These are phyloP conservation scores for Stomorhina lunata DNA, from an alignment of 2,888 invertebrate species.

Conservation along the genomic window DNA sequence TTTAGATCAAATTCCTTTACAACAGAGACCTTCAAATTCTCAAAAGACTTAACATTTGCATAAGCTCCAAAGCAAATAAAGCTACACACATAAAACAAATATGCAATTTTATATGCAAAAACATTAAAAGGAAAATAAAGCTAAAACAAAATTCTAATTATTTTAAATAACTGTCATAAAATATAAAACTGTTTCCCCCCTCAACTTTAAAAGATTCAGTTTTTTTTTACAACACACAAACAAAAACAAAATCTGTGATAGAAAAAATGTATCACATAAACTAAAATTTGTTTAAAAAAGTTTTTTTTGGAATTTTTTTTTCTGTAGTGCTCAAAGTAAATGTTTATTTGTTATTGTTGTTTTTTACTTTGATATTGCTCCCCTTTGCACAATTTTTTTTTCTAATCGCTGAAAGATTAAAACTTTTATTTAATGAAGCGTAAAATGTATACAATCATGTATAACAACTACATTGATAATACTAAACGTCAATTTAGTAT, in stretches of 20 bases:
- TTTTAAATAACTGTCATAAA: background rate
- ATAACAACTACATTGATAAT: conserved; percentile 27
- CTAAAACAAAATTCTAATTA: background rate
- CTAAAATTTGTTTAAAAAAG: conserved; percentile 14
- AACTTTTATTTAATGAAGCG: conserved; percentile 63
- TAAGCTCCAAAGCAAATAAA: too few relatives aligned
- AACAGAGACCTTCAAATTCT: too few relatives aligned
- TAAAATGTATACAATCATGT: conserved; percentile 54
- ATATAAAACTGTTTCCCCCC: background rate
- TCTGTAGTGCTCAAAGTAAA: background rate
- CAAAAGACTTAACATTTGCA: too few relatives aligned
- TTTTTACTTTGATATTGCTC: conserved; percentile 41
- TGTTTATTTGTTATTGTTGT: background rate
- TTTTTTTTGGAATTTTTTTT: background rate
- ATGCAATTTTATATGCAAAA: too few relatives aligned
- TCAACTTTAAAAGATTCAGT: background rate
- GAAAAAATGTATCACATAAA: background rate
- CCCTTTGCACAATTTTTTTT: conserved; percentile 53
- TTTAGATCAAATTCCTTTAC: too few relatives aligned
- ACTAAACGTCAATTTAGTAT: conserved; percentile 41
- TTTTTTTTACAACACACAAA: background rate
- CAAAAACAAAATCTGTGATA: background rate
- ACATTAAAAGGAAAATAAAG: background rate
- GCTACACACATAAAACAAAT: too few relatives aligned
- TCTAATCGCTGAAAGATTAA: conserved; percentile 63